phyloP scores from a whole-genome alignment of 2,888 invertebrate species.

The Parasteatoda lunata region DNA sequence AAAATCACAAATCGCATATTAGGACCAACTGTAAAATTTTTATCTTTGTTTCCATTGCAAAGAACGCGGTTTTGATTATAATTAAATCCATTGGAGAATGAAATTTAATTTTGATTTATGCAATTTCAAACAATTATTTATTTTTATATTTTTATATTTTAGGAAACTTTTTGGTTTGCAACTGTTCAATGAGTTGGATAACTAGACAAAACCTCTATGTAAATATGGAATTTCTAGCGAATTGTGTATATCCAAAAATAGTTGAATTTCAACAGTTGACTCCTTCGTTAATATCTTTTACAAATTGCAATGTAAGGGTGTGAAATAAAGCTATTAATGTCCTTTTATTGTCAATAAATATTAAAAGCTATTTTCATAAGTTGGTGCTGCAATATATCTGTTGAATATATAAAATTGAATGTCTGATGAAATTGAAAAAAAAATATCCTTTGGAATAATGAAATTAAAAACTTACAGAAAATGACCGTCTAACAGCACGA shows the following conservation, averaged over 20 bases:
- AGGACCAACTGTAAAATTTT: not conserved
- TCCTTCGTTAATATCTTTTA: conserved; percentile 17
- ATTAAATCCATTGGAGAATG: too few species aligned
- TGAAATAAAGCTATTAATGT: not conserved
- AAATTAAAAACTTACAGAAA: too few species aligned
- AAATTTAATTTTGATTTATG: too few species aligned
- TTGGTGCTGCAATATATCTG: not conserved
- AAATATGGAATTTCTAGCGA: conserved; percentile 19
- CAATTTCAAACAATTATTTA: too few species aligned
- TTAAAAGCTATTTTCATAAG: too few species aligned
- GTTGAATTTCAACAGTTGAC: conserved; percentile 41
- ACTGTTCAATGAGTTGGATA: conserved; percentile 38
- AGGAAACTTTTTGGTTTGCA: conserved; percentile 54
- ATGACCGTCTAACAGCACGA: too few species aligned
- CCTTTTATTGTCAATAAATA: not conserved
- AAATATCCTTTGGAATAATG: not conserved
- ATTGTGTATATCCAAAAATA: conserved; percentile 16
- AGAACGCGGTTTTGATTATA: too few species aligned
- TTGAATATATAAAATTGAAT: not conserved
- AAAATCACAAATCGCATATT: not conserved
- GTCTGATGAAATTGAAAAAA: not conserved
- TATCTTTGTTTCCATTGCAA: not conserved
- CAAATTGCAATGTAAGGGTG: not conserved
- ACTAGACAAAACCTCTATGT: conserved; percentile 9
- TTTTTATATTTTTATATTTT: not conserved